A percentile compares a stretch with the other conserved stretches of the same genome.
phyloP scores from a whole-genome alignment of 2,113 vertebrate species.

The Alosa alosa region DNA sequence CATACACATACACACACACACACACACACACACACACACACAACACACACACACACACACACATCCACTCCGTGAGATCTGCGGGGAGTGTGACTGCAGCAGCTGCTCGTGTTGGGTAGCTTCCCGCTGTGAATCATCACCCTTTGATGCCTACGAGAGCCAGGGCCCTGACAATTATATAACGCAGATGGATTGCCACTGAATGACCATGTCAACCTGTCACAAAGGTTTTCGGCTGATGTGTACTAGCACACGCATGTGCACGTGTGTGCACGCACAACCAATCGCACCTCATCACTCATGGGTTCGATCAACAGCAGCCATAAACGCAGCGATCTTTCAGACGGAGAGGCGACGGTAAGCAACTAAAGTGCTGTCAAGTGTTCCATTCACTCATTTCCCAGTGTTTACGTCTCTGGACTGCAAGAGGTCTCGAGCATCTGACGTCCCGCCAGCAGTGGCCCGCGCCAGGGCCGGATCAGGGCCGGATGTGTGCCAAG shows the following conservation, averaged over 20 bases:
- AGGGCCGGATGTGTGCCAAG: neutral
- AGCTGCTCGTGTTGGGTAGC: neutral
- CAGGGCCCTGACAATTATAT: neutral
- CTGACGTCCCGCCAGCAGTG: neutral
- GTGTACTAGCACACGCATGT: neutral
- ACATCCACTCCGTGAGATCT: too few relatives aligned
- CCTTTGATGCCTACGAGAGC: neutral
- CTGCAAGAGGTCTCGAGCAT: neutral
- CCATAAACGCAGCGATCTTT: too few relatives aligned
- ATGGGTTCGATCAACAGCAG: too few relatives aligned
- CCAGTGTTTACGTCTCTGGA: neutral
- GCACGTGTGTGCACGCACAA: too few relatives aligned
- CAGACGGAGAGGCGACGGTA: too few relatives aligned
- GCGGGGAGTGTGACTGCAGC: neutral
- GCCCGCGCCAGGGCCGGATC: neutral
- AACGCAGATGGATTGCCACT: neutral
- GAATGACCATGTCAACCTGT: neutral
- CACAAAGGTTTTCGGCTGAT: neutral
- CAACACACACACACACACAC: too few relatives aligned
- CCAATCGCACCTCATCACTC: too few relatives aligned
- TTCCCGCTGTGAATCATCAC: neutral
- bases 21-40: too few relatives aligned
- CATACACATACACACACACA: too few relatives aligned
- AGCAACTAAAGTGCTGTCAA: neutral
- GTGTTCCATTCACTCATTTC: neutral